Evolutionary conservation across 2,113 vertebrate species (phyloP).

Genomic region (Clupea harengus): DNA sequence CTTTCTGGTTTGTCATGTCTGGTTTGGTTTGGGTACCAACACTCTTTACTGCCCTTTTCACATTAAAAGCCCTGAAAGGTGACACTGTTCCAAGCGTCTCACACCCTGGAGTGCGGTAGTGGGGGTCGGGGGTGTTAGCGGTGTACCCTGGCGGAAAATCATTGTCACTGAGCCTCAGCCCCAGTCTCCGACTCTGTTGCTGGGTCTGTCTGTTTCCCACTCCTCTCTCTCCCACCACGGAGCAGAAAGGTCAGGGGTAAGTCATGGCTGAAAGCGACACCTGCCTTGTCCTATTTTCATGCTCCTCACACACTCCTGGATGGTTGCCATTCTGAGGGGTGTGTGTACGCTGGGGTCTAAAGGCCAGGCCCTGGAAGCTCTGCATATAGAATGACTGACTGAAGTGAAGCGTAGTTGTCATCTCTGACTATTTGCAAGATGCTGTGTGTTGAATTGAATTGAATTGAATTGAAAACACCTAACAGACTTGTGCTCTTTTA

Average conservation of each 20-base stretch:
- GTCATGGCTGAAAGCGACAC: constrained; percentile 67
- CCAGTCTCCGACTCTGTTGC: background rate
- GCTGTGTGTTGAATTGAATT: too few species aligned
- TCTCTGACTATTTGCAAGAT: background rate
- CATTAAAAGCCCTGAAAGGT: background rate
- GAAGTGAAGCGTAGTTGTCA: background rate
- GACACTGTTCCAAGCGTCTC: background rate
- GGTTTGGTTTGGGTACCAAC: too few species aligned
- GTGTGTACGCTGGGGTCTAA: constrained; percentile 22
- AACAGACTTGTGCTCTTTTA: background rate
- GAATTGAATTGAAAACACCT: background rate
- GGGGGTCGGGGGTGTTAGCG: too few species aligned
- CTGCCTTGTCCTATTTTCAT: constrained; percentile 73
- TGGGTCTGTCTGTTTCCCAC: constrained; percentile 1
- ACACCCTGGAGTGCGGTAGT: too few species aligned
- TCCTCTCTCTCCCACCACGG: background rate
- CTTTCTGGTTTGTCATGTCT: too few species aligned
- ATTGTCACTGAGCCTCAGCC: background rate
- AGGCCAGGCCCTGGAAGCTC: background rate
- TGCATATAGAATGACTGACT: background rate
- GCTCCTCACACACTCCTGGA: constrained; percentile 51
- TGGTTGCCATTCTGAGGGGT: constrained; percentile 54
- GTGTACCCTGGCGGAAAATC: background rate
- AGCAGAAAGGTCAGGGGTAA: constrained; percentile 70
- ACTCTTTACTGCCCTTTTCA: too few species aligned